Evolutionary conservation across 2,888 invertebrate genomes (phyloP).

Genomic region (Choristoneura rosaceana): DNA sequence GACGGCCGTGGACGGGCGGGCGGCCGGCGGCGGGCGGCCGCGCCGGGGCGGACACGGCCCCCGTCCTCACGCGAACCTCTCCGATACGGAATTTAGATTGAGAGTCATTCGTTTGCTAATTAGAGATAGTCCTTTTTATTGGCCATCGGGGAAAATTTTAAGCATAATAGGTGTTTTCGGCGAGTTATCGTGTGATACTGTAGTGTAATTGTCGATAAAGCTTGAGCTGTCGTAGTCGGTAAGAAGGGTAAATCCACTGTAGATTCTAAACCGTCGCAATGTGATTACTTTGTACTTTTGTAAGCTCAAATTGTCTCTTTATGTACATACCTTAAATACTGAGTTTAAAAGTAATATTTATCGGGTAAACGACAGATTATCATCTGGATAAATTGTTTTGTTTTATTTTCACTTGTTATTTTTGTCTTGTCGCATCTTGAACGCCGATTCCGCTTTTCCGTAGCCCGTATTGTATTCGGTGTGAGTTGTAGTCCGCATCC

Average conservation of each 20-base stretch:
- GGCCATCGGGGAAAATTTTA: constrained; percentile 72
- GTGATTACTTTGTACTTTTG: constrained; percentile 84
- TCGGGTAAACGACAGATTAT: constrained; percentile 75
- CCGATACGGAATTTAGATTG: constrained; percentile 47
- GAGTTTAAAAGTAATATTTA: constrained; percentile 67
- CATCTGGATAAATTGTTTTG: constrained; percentile 72
- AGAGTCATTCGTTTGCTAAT: constrained; percentile 65
- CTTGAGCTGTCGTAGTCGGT: constrained; percentile 82
- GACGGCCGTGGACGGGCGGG: not conserved
- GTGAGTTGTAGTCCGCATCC: constrained; percentile 7
- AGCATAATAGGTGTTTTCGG: constrained; percentile 80
- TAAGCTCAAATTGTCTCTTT: constrained; percentile 82
- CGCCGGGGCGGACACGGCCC: not conserved
- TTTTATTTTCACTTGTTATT: constrained; percentile 63
- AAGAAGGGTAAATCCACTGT: constrained; percentile 81
- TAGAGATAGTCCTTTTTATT: constrained; percentile 75
- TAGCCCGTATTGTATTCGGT: constrained; percentile 6
- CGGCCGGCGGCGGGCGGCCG: constrained; percentile 7
- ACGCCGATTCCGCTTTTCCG: constrained; percentile 8
- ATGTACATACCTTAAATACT: constrained; percentile 80
- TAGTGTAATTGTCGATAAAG: constrained; percentile 79
- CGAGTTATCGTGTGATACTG: constrained; percentile 80
- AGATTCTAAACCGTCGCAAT: constrained; percentile 80
- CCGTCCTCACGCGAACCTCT: constrained; percentile 32
- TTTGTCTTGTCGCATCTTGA: constrained; percentile 31